Evolutionary conservation across 2,888 invertebrate genomes (phyloP).

Genomic region (Cinara cedri): DNA sequence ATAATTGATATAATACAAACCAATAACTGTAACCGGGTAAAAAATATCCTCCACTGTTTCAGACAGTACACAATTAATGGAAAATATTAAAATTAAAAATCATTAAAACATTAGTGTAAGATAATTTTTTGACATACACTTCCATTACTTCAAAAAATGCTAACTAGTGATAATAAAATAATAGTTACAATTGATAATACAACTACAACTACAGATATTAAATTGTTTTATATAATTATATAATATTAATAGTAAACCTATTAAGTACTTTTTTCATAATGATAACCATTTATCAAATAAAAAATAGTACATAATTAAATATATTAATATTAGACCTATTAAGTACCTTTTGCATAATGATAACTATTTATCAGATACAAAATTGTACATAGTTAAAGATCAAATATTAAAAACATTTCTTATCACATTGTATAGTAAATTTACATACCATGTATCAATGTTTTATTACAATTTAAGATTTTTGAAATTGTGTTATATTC

Average conservation of each 20-base stretch:
- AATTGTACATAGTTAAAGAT: conserved; percentile 18
- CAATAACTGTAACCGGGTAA: background rate
- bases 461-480: too few species aligned
- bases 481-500: too few species aligned
- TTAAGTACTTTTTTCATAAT: too few species aligned
- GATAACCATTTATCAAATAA: too few species aligned
- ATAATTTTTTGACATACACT: background rate
- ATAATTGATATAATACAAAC: background rate
- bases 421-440: conserved; percentile 42
- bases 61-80: background rate
- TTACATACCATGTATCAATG: conserved; percentile 38
- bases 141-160: background rate
- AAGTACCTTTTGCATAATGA: conserved; percentile 7
- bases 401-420: conserved; percentile 26
- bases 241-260: too few species aligned
- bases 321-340: conserved; percentile 18
- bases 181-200: background rate
- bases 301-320: background rate
- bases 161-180: background rate
- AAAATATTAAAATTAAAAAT: background rate
- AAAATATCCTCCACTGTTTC: background rate
- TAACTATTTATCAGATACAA: conserved; percentile 20
- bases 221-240: too few species aligned
- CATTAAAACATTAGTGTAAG: background rate
- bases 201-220: too few species aligned